Evolutionary conservation across 2,797 vertebrate genomes (phyloP), one percentile per base, ranked within the genome.

Genomic region (Oceanodroma leucorhoa): DNA sequence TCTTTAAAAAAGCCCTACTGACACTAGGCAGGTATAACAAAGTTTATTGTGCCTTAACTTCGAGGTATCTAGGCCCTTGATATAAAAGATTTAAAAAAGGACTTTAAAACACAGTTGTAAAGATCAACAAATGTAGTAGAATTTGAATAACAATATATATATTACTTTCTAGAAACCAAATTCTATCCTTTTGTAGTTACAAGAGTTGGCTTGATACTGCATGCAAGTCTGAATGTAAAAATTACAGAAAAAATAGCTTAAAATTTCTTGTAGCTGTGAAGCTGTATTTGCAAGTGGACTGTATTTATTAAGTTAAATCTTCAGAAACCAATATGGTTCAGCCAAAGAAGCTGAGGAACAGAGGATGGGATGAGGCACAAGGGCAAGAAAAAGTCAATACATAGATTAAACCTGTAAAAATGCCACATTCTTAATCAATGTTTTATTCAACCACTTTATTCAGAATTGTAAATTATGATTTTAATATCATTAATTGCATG

Each of bases 381-480:
- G 15, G 16, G 20, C 19, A 64, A 73, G n/a, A 83, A 82, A 81
- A 71, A 51, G 5, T 58, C 78, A 76, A 5, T 36, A 36, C 1
- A 0, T 24, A 62, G 12, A 40, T 64, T 45, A 62, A 89, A 87
- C 8, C 17, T 66, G 24, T 27, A 77, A 62, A 93, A 83, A 48
- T 22, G 14, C 4, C 24, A 36, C n/a, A 62, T 80, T 50, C 38
- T 60, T 85, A 61, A 66, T n/a, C 21, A 30, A 19, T 0, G 0
- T 38, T 48, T 70, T 41, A 70, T 53, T 88, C 22, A 57, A 48
- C 7, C 5, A 50, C 4, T 82, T 72, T 27, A 76, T 76, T 87
- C 40, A 62, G 45, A 90, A 86, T 26, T 79, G 5, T 24, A 78
- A 51, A 51, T 32, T 0, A 38, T 71, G 20, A 24, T 85, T 83